Conservation (phyloP, 2,113 vertebrate genomes). For the Hemicordylus capensis region DNA sequence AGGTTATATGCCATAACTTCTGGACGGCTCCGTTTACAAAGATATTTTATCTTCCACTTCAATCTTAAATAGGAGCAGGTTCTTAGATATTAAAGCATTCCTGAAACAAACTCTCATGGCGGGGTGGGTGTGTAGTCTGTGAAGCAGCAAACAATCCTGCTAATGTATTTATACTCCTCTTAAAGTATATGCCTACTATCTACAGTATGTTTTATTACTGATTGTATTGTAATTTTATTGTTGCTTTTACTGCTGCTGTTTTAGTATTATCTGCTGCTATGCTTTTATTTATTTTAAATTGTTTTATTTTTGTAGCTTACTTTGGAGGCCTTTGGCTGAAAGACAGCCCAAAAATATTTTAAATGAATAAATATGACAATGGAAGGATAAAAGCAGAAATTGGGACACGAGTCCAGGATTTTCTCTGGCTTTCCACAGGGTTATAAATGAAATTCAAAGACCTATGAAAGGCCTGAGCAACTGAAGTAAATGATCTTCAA, state of each 20-base stretch:
- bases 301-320: too few relatives aligned
- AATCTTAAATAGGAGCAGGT: not conserved
- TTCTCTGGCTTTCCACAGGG: not conserved
- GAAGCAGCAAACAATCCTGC: not conserved
- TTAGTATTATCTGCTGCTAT: too few relatives aligned
- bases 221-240: too few relatives aligned
- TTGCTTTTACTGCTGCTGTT: too few relatives aligned
- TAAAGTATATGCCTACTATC: not conserved
- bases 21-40: not conserved
- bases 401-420: not conserved
- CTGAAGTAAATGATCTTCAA: not conserved
- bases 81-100: not conserved
- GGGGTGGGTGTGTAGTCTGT: not conserved
- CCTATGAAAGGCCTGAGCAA: not conserved
- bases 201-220: not conserved
- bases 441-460: not conserved
- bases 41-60: too few relatives aligned
- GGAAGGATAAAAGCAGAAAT: not conserved
- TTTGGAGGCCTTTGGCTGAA: too few relatives aligned
- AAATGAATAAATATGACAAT: not conserved
- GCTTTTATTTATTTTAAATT: too few relatives aligned
- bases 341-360: too few relatives aligned
- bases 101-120: not conserved
- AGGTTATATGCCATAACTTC: not conserved
- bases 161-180: fast-evolving